Evolutionary conservation across 2,797 vertebrate species (phyloP).

Genomic region (Mus spretus): DNA sequence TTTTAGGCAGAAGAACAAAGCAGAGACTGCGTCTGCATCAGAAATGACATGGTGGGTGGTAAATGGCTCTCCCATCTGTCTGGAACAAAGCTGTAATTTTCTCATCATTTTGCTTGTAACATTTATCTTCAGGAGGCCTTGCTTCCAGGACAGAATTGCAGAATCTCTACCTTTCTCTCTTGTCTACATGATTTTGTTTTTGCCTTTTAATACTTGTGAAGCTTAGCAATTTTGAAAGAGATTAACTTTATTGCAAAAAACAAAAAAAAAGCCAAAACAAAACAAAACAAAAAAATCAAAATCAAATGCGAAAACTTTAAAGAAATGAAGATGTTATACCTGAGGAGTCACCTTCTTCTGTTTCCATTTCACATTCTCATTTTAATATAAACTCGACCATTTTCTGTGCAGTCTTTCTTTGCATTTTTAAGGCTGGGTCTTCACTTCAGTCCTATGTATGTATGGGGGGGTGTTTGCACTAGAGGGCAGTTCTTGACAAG

Average conservation of each 20-base stretch:
- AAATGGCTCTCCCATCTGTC: conserved; percentile 64
- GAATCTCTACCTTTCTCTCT: conserved; percentile 27
- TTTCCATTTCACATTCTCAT: neutral
- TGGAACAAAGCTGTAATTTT: conserved; percentile 67
- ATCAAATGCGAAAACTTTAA: neutral
- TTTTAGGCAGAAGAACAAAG: conserved; percentile 71
- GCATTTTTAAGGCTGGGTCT: neutral
- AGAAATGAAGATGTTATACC: neutral
- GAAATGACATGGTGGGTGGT: conserved; percentile 71
- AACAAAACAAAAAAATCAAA: neutral
- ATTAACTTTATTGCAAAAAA: conserved; percentile 40
- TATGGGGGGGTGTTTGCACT: neutral
- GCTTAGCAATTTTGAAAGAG: conserved; percentile 24
- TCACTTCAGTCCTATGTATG: neutral
- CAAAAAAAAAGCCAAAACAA: neutral
- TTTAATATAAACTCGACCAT: conserved; percentile 38
- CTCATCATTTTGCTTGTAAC: neutral
- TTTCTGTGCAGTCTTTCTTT: neutral
- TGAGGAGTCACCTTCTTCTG: neutral
- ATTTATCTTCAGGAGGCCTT: conserved; percentile 20
- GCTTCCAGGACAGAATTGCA: conserved; percentile 44
- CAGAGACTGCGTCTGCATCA: conserved; percentile 54
- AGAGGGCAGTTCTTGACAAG: neutral
- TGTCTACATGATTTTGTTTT: neutral
- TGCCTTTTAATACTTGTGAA: neutral